phyloP scores from a whole-genome alignment of 2,113 vertebrate species.

The Sinosuthora webbiana region DNA sequence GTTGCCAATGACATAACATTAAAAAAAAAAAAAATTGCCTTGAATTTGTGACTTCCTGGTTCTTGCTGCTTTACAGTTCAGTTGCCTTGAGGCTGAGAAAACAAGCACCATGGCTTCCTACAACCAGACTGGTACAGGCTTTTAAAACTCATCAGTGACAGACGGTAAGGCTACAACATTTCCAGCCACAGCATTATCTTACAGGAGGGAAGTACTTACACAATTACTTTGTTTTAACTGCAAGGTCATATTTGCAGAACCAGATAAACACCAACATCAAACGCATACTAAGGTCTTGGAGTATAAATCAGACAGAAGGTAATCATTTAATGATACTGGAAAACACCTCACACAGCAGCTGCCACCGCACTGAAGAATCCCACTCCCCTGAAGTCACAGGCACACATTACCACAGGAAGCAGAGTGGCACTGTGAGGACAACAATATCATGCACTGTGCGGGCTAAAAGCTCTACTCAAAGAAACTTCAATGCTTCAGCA shows the following conservation, averaged over 20 bases:
- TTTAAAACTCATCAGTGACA: background rate
- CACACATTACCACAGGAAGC: background rate
- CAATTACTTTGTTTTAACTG: background rate
- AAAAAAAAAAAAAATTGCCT: background rate
- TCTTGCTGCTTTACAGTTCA: background rate
- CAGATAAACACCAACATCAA: constrained; percentile 29
- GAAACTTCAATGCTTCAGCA: background rate
- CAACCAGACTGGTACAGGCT: background rate
- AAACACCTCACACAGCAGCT: background rate
- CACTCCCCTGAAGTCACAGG: background rate
- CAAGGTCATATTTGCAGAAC: constrained; percentile 40
- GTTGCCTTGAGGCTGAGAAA: background rate
- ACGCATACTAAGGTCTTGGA: background rate
- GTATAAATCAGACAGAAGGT: background rate
- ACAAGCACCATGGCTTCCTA: background rate
- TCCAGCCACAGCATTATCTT: background rate
- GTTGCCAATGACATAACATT: background rate
- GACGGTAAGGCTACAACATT: background rate
- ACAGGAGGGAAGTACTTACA: background rate
- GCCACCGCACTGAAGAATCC: background rate
- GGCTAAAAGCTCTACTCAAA: background rate
- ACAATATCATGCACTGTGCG: background rate
- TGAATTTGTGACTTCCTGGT: background rate
- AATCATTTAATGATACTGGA: background rate
- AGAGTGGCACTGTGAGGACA: background rate